Base-by-base conservation (phyloP, 2,797 vertebrate genomes). In the Fistularia tabacaria region DNA sequence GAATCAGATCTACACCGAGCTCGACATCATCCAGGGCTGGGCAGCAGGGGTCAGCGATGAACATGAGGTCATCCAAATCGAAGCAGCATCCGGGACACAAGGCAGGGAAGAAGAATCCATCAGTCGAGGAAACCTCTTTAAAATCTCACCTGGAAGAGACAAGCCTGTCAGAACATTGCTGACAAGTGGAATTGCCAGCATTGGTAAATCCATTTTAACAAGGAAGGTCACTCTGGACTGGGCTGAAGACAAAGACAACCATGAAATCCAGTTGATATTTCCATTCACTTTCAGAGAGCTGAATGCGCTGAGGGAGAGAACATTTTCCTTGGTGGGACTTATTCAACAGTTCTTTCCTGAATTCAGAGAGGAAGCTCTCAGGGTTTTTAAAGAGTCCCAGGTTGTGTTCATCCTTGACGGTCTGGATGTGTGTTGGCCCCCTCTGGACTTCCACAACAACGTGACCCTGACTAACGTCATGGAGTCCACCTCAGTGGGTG, bases 161-260 rank as follows among this genome's bases (percentile, higher is more conserved):
- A 7, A 38, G 13, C 49, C 44, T 14, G 43, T 54, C 12, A 57
- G 58, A 57, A 49, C 36, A 3, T 38, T 67, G 40, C 39, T 62
- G 13, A 61, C 59, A 2, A 62, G 10, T 11, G 65, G 65, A 10
- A 38, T 62, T 3, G 65, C 65, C 38, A 59, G 69, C 38, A 62
- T 66, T n/a, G 69, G 69, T 1, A 71, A 71, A 62, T 62, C 69
- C 1, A 13, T 71, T 43, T 44, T 71, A 0, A 50, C 60, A 8
- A 48, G 51, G 7, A 66, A 59, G 13, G 61, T 71, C 41, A 49
- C 60, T 8, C 40, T 66, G 59, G 69, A 71, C 54, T 71, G 69
- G 69, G 51, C 69, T 8, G 36, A 59, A 38, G 8, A 10, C 13
- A 40, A 10, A 36, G 37, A 15, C 1, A 52, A 61, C 10, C 43